phyloP scores from a whole-genome alignment of 2,113 vertebrate species.

The Oryctolagus cuniculus region mOryCun1.1 NC_091432.1:203069001-203069500 shows the following conservation, averaged over 20 bases:
- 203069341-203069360: not conserved
- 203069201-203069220: not conserved
- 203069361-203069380: not conserved
- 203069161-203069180: not conserved
- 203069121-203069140: not conserved
- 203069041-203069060: not conserved
- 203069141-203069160: not conserved
- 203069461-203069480: not conserved
- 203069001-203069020: constrained; percentile 31
- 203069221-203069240: not conserved
- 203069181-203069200: not conserved
- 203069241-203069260: constrained; percentile 15
- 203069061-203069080: not conserved
- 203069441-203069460: not conserved
- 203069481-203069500: not conserved
- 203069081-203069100: constrained; percentile 50
- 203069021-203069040: not conserved
- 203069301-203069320: constrained; percentile 9
- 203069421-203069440: not conserved
- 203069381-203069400: not conserved
- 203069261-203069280: not conserved
- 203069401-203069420: not conserved
- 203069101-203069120: not conserved
- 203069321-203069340: constrained; percentile 18
- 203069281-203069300: constrained; percentile 12